Percentiles rank a stretch among this genome's conserved stretches.
phyloP scores from a whole-genome alignment of 2,113 vertebrate genomes.

The Thinocorus orbignyianus region DNA sequence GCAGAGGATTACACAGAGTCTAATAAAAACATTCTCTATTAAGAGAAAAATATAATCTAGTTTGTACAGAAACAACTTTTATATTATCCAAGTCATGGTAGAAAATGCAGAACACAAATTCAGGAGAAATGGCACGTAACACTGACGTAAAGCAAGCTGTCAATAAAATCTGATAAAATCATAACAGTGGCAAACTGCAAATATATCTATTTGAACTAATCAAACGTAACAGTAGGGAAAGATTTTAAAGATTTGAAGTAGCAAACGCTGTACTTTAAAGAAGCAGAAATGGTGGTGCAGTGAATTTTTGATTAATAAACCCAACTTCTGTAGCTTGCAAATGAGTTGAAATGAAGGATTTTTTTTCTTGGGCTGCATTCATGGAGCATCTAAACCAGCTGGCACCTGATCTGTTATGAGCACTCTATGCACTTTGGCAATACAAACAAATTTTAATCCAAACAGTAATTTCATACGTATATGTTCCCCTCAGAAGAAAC shows the following conservation, averaged over 20 bases:
- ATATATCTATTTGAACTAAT: background rate
- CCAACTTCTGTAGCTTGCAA: background rate
- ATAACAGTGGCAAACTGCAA: background rate
- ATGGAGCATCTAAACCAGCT: background rate
- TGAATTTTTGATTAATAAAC: background rate
- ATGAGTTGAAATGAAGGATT: background rate
- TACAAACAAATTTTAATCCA: background rate
- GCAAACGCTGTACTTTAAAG: background rate
- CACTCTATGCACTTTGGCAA: background rate
- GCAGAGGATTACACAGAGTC: background rate
- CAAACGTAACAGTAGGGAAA: background rate
- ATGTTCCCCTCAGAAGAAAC: background rate
- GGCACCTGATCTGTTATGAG: background rate
- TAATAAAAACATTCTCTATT: background rate
- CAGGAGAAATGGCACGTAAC: background rate
- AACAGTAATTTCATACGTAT: background rate
- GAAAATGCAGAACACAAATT: background rate
- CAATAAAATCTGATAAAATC: background rate
- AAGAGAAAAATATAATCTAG: background rate
- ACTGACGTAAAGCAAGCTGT: background rate
- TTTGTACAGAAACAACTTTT: background rate
- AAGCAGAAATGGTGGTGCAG: background rate
- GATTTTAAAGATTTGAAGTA: background rate
- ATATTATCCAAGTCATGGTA: background rate
- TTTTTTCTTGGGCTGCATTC: background rate